These are phyloP conservation scores for Ciconia maguari DNA, from an alignment of 2,113 vertebrate species.

Conservation along the genomic window DNA sequence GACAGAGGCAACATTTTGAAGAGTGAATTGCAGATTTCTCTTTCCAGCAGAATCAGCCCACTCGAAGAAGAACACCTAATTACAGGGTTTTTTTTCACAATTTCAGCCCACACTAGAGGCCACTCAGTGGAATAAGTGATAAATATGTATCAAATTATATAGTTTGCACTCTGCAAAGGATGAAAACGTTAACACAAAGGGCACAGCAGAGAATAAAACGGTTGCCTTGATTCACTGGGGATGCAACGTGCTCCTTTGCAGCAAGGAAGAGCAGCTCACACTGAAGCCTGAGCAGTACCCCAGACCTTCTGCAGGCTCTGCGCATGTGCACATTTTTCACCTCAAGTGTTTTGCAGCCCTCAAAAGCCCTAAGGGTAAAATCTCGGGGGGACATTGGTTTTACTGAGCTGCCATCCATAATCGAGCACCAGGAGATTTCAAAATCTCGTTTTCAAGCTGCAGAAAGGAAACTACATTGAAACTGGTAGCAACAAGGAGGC, in stretches of 20 bases:
- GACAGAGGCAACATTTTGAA: neutral
- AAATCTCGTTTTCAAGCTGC: neutral
- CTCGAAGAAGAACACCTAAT: neutral
- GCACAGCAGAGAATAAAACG: neutral
- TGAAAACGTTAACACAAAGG: neutral
- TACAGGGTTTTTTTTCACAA: neutral
- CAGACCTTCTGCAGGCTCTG: neutral
- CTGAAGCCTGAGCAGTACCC: neutral
- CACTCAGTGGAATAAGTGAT: neutral
- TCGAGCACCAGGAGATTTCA: neutral
- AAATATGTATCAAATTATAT: neutral
- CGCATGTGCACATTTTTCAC: fast-evolving
- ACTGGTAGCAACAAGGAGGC: neutral
- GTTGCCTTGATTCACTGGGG: neutral
- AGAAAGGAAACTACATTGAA: neutral
- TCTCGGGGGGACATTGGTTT: fast-evolving
- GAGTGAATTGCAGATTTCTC: neutral
- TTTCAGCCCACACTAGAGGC: neutral
- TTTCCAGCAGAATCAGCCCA: neutral
- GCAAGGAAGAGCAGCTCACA: neutral
- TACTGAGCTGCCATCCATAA: neutral
- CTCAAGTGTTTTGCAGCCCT: neutral
- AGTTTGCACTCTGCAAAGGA: neutral
- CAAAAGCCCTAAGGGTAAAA: neutral
- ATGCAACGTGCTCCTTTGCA: fast-evolving